Base-by-base conservation (phyloP, 2,888 invertebrate genomes). In the Minunthozetes semirufus region DNA sequence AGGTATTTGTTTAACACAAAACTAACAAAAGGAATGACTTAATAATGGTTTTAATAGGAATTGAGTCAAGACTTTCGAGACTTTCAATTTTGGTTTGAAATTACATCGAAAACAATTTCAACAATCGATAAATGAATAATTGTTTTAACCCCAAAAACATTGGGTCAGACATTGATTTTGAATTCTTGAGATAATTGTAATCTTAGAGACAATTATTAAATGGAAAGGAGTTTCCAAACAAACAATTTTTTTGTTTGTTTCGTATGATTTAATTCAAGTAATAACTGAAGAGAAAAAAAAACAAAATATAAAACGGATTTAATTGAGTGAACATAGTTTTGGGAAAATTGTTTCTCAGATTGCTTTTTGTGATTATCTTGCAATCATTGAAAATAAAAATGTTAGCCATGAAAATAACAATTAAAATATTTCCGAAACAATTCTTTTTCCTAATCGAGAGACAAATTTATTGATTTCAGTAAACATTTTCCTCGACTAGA, bases 51-150 rank as follows among this genome's bases (percentile, higher is more conserved):
- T 56, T 11, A 56, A 56, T 56, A 1, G 22, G 8, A 22, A 56
- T 56, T 5, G 11, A 56, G 22, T 22, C 56, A 56, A 56, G 22
- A 56, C 50, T 42, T 42, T 22, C 56, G 25, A 56, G 22, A 56
- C 50, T 42, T 42, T 42, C 42, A 42, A 42, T 42, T 42, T 9
- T 42, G 42, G 22, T 50, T 61, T 61, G 61, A 8, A 61, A 61
- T 42, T 13, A 42, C 1, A 42, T 6, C 5, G 42, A 42, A 42
- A 42, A 42, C 19, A 42, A 42, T 63, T 2, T 27, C 17, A 6
- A 25, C 63, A 27, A 63, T 63, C 33, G 38, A 63, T 63, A 61
- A 61, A 15, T 61, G 19, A 61, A 29, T 61, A 63, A 63, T 63
- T 63, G 27, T 63, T 33, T 63, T 63, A 33, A 63, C 63, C 63